A percentile compares a stretch with the other conserved stretches of the same genome.
phyloP scores from a whole-genome alignment of 2,888 invertebrate genomes.

The Zygothrica quintamaculata region DNA sequence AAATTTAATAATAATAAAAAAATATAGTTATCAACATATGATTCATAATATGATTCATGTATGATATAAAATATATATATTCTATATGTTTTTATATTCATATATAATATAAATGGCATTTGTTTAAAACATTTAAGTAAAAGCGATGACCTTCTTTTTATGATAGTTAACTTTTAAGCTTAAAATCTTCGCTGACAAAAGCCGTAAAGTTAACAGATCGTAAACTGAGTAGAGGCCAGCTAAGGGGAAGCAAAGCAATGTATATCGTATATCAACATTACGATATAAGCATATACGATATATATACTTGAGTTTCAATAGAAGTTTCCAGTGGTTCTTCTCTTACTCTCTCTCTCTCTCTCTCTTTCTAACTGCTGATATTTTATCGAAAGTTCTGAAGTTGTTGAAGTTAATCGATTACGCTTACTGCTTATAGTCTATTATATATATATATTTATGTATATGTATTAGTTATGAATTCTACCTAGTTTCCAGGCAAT shows the following conservation, averaged over 20 bases:
- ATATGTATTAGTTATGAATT: too few relatives aligned
- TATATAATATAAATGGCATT: neutral
- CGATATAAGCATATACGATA: neutral
- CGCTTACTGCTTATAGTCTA: too few relatives aligned
- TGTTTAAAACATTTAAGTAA: neutral
- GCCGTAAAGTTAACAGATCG: conserved; percentile 1
- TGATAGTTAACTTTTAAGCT: neutral
- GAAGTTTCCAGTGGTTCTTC: too few relatives aligned
- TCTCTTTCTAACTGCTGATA: too few relatives aligned
- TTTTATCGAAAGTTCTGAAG: too few relatives aligned
- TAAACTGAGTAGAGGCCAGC: neutral
- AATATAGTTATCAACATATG: conserved; percentile 8
- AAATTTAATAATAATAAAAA: conserved; percentile 21
- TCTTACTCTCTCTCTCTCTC: too few relatives aligned
- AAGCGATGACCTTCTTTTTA: conserved; percentile 22
- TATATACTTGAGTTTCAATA: too few relatives aligned
- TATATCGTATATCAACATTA: neutral
- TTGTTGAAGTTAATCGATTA: too few relatives aligned
- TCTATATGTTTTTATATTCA: neutral
- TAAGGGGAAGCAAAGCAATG: neutral
- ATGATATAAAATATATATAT: neutral
- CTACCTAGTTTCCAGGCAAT: conserved; percentile 1
- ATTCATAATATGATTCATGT: conserved; percentile 31
- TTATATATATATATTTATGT: too few relatives aligned
- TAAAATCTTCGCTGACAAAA: conserved; percentile 4